These are phyloP conservation scores for Argopecten irradians DNA, from an alignment of 1,140 invertebrate genomes.

Conservation along the genomic window DNA sequence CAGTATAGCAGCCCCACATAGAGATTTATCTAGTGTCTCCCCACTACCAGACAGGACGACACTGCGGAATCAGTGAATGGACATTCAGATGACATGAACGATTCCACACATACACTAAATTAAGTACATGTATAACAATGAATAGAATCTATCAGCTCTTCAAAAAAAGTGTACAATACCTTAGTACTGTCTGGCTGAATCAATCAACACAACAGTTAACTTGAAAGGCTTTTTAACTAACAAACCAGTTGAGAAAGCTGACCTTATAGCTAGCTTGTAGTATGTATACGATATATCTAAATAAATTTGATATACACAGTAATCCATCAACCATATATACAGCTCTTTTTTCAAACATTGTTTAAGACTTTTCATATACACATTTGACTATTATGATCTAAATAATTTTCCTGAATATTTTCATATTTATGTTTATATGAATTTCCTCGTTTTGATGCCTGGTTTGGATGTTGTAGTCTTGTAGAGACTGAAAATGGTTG, in stretches of 20 bases:
- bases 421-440: too few relatives aligned
- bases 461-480: too few relatives aligned
- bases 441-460: too few relatives aligned
- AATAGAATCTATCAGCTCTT: neutral
- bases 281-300: constrained; percentile 13
- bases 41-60: neutral
- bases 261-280: constrained; percentile 12
- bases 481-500: neutral
- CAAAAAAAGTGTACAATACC: neutral
- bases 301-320: constrained; percentile 5
- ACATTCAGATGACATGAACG: neutral
- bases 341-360: neutral
- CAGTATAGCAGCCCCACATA: neutral
- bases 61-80: neutral
- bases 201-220: neutral
- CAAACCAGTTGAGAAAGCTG: constrained; percentile 13
- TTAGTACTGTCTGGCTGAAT: neutral
- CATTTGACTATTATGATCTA: neutral
- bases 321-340: neutral
- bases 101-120: constrained; percentile 6
- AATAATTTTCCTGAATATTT: neutral
- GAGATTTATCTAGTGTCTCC: neutral
- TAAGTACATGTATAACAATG: constrained; percentile 1
- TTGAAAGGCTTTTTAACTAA: constrained; percentile 22
- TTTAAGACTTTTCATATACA: too few relatives aligned